Evolutionary conservation across 2,888 invertebrate species (phyloP).

Genomic region (Cecidostiba fungosa): DNA sequence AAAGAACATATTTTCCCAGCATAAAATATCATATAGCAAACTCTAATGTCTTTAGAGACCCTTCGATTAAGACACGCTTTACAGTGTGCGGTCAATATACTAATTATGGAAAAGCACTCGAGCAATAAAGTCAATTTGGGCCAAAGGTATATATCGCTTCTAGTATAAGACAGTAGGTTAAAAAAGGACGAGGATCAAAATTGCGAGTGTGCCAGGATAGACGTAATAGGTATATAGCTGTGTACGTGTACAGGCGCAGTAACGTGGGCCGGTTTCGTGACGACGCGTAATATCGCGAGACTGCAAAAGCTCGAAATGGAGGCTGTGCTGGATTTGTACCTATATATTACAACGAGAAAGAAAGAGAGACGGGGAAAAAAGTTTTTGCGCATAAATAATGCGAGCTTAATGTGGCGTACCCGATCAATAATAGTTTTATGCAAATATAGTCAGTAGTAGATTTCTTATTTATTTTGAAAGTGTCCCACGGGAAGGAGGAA

Average conservation of each 20-base stretch:
- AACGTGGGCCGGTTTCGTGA: conserved; percentile 11
- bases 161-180: background rate
- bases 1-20: too few relatives aligned
- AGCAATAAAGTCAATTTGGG: background rate
- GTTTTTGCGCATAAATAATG: conserved; percentile 21
- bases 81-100: background rate
- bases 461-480: too few relatives aligned
- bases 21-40: background rate
- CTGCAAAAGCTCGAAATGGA: background rate
- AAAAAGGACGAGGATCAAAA: background rate
- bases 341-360: background rate
- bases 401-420: background rate
- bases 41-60: conserved; percentile 1
- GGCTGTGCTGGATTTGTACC: background rate
- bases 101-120: background rate
- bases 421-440: background rate
- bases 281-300: conserved; percentile 6
- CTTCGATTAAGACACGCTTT: background rate
- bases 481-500: too few relatives aligned
- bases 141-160: background rate
- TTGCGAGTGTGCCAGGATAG: background rate
- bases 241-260: background rate
- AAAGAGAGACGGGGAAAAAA: background rate
- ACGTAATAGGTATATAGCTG: background rate
- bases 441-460: background rate